These are phyloP conservation scores for Trachymyrmex cornetzi DNA, from an alignment of 1,140 invertebrate genomes.

Conservation along the genomic window DNA sequence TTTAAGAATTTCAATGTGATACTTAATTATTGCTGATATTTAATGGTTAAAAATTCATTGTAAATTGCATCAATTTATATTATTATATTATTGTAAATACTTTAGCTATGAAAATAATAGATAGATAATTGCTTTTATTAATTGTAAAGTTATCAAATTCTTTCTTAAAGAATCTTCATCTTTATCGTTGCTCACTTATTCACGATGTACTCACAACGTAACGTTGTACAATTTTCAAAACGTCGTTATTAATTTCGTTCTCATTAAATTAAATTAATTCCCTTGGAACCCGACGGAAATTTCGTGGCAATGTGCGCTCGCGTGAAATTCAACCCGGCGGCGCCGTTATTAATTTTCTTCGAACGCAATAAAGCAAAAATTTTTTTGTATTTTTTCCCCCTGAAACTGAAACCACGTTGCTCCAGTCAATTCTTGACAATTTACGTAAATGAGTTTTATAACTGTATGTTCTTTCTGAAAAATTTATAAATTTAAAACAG, in stretches of 20 bases:
- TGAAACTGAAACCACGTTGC: not conserved
- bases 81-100: not conserved
- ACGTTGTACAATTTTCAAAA: conserved; percentile 20
- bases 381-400: not conserved
- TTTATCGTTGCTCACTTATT: conserved; percentile 32
- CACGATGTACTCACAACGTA: not conserved
- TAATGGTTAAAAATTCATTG: not conserved
- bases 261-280: conserved; percentile 66
- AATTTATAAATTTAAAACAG: not conserved
- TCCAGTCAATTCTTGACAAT: conserved; percentile 26
- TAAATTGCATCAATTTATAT: not conserved
- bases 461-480: not conserved
- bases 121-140: too few relatives aligned
- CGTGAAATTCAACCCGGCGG: conserved; percentile 29
- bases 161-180: not conserved
- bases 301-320: not conserved
- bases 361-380: not conserved
- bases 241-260: conserved; percentile 48
- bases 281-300: conserved; percentile 4
- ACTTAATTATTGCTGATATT: not conserved
- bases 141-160: not conserved
- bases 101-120: too few relatives aligned
- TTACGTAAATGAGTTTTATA: conserved; percentile 21
- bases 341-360: conserved; percentile 55
- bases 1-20: not conserved